These are phyloP conservation scores for Tetrao urogallus DNA, from an alignment of 2,113 vertebrate genomes.

Conservation along the genomic window DNA sequence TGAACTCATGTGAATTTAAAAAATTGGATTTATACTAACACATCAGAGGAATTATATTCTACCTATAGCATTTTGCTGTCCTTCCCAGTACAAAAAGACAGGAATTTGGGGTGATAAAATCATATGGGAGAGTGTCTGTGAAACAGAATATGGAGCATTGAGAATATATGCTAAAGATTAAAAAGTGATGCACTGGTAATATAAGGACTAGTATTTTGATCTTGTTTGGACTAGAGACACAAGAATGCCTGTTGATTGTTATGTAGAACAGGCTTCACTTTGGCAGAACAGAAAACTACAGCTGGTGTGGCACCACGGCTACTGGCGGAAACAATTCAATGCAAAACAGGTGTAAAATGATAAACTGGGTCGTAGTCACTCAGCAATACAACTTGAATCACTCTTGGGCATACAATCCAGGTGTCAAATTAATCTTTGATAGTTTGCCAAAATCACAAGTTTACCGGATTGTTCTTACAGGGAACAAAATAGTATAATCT, in stretches of 20 bases:
- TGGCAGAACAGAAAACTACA: constrained; percentile 11
- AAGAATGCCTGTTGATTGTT: background rate
- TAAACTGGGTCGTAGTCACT: background rate
- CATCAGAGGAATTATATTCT: background rate
- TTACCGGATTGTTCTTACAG: background rate
- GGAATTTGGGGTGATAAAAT: background rate
- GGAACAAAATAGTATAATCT: background rate
- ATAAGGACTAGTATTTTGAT: background rate
- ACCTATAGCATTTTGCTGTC: background rate
- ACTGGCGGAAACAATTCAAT: background rate
- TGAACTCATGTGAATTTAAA: background rate
- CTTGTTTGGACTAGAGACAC: background rate
- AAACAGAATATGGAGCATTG: background rate
- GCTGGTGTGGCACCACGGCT: background rate
- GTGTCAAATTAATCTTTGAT: constrained; percentile 2
- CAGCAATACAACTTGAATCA: constrained; percentile 19
- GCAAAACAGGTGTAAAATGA: constrained; percentile 15
- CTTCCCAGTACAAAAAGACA: background rate
- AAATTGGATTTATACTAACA: background rate
- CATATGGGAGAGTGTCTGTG: background rate
- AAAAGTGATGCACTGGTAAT: background rate
- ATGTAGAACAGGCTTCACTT: background rate
- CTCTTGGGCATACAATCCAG: background rate
- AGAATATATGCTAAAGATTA: background rate
- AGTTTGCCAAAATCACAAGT: background rate